Percentiles rank a stretch among this genome's conserved stretches.
Conservation (phyloP, 1,140 invertebrate genomes). For the Drosophila yakuba region DNA sequence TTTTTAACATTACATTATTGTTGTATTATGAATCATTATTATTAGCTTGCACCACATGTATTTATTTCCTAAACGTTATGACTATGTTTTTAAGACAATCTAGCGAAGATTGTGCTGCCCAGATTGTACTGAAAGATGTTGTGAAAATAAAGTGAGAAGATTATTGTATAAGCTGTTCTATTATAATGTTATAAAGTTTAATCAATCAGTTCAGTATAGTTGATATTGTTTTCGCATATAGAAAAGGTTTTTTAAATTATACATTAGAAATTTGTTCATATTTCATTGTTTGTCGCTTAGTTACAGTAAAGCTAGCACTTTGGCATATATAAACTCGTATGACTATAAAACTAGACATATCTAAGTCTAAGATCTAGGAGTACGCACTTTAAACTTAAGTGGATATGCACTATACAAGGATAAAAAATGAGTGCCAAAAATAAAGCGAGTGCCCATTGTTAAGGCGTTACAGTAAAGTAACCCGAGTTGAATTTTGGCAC, state of each 20-base stretch:
- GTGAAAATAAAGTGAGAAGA: slow-evolving; percentile 33
- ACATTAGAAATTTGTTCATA: slow-evolving; percentile 37
- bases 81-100: slow-evolving; percentile 31
- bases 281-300: slow-evolving; percentile 49
- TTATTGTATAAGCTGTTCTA: slow-evolving; percentile 20
- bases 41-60: slow-evolving; percentile 14
- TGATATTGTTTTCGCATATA: slow-evolving; percentile 41
- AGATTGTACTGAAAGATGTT: not conserved
- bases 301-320: slow-evolving; percentile 50
- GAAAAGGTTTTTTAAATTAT: slow-evolving; percentile 49
- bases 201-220: slow-evolving; percentile 68
- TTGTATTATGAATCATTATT: slow-evolving; percentile 13
- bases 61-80: slow-evolving; percentile 32
- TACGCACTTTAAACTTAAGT: slow-evolving; percentile 42
- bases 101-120: not conserved
- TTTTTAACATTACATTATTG: slow-evolving; percentile 25
- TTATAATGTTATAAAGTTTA: slow-evolving; percentile 48
- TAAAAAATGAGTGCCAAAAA: slow-evolving; percentile 29
- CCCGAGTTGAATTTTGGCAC: slow-evolving; percentile 71
- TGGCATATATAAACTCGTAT: slow-evolving; percentile 46
- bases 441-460: slow-evolving; percentile 16
- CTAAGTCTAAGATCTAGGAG: slow-evolving; percentile 45
- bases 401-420: slow-evolving; percentile 45
- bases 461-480: slow-evolving; percentile 42
- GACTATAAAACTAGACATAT: slow-evolving; percentile 54